Percentiles rank a stretch among this genome's conserved stretches.
These are phyloP conservation scores for Pachymerium ferrugineum DNA, from an alignment of 2,888 invertebrate species.

Conservation along the genomic window DNA sequence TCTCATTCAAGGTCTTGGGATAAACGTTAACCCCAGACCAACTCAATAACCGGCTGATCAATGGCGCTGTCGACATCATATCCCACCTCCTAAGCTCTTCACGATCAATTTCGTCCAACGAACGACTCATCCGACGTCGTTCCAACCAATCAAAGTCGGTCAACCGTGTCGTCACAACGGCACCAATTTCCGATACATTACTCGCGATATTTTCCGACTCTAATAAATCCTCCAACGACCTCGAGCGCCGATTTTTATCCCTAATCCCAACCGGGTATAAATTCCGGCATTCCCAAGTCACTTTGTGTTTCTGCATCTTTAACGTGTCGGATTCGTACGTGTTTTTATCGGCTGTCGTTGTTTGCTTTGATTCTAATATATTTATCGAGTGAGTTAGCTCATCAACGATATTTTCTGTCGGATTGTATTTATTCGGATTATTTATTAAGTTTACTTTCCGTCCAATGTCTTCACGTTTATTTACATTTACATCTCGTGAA, in stretches of 20 bases:
- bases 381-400: constrained; percentile 36
- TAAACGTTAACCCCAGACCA: not conserved
- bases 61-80: constrained; percentile 72
- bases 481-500: constrained; percentile 36
- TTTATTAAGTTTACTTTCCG: constrained; percentile 40
- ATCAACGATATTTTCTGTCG: constrained; percentile 29
- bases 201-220: constrained; percentile 42
- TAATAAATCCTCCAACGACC: constrained; percentile 57
- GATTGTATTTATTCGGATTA: constrained; percentile 29
- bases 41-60: constrained; percentile 27
- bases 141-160: not conserved
- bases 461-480: constrained; percentile 38
- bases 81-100: constrained; percentile 84
- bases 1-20: not conserved
- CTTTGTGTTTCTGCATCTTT: not conserved
- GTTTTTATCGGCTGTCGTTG: constrained; percentile 61
- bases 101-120: constrained; percentile 57
- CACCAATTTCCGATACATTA: not conserved
- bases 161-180: not conserved
- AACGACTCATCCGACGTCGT: constrained; percentile 3
- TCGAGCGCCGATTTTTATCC: constrained; percentile 48
- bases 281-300: constrained; percentile 42
- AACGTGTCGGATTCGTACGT: constrained; percentile 58
- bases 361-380: constrained; percentile 31
- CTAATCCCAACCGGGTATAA: constrained; percentile 44